These are phyloP conservation scores for Meloidogyne hapla DNA, from an alignment of 1,140 invertebrate genomes.

Conservation along the genomic window DNA sequence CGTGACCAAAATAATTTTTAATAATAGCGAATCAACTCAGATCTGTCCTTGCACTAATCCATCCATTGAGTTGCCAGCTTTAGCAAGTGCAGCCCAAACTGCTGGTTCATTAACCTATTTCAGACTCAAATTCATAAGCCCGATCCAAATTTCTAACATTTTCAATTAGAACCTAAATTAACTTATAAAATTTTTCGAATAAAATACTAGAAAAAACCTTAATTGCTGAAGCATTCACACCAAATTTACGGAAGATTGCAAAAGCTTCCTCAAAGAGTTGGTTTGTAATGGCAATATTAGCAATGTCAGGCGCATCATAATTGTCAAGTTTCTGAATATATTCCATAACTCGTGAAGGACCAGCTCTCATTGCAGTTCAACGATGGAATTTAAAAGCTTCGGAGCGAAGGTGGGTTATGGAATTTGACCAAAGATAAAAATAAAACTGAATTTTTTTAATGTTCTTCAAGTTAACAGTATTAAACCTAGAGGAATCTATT, in stretches of 20 bases:
- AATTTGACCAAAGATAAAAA: too few relatives aligned
- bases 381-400: too few relatives aligned
- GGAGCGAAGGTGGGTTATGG: too few relatives aligned
- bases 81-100: conserved; percentile 94
- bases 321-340: conserved; percentile 90
- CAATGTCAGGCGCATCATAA: conserved; percentile 99
- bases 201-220: conserved; percentile 70
- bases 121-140: conserved; percentile 98
- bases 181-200: neutral
- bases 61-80: conserved; percentile 89
- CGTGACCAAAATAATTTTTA: conserved; percentile 98
- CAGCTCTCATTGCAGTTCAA: conserved; percentile 94
- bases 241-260: conserved; percentile 99
- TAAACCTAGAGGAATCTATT: too few relatives aligned
- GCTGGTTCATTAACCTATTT: conserved; percentile 96
- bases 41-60: conserved; percentile 96
- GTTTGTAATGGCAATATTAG: conserved; percentile 96
- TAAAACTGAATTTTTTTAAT: too few relatives aligned
- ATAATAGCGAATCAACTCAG: conserved; percentile 97
- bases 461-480: too few relatives aligned
- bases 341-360: conserved; percentile 90
- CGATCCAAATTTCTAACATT: conserved; percentile 94
- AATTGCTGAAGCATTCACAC: conserved; percentile 98
- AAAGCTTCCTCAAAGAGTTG: conserved; percentile 98
- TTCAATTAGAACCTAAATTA: conserved; percentile 83